phyloP scores from a whole-genome alignment of 1,140 invertebrate genomes.

The Bilobella aurantiaca region DNA sequence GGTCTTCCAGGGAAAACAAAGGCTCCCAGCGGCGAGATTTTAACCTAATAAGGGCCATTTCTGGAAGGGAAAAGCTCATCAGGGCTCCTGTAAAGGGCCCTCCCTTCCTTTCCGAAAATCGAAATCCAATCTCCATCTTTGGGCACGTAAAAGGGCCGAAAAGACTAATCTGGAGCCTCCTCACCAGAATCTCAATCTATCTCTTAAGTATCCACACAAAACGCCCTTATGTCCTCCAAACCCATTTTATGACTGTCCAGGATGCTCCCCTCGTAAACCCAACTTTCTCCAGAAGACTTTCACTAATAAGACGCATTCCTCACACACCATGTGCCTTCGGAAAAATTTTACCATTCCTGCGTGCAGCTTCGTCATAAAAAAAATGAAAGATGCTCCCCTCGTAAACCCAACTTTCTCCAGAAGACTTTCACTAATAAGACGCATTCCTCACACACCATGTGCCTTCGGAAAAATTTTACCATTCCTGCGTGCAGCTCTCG shows the following conservation, averaged over 20 bases:
- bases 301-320: not conserved
- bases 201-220: not conserved
- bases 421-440: not conserved
- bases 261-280: constrained; percentile 2
- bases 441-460: not conserved
- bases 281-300: not conserved
- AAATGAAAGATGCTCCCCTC: constrained; percentile 4
- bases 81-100: too few species aligned
- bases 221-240: not conserved
- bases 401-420: not conserved
- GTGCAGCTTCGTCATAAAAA: too few species aligned
- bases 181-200: not conserved
- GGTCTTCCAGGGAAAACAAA: not conserved
- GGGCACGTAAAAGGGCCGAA: too few species aligned
- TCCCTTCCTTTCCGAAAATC: not conserved
- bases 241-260: not conserved
- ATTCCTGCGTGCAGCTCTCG: too few species aligned
- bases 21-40: not conserved
- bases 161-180: not conserved
- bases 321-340: not conserved
- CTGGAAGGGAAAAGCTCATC: not conserved
- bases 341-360: too few species aligned
- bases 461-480: too few species aligned
- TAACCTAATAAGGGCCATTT: not conserved
- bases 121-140: not conserved